Percentiles rank a stretch among this genome's conserved stretches.
phyloP scores from a whole-genome alignment of 2,797 vertebrate genomes.

The Acanthornis magna region DNA sequence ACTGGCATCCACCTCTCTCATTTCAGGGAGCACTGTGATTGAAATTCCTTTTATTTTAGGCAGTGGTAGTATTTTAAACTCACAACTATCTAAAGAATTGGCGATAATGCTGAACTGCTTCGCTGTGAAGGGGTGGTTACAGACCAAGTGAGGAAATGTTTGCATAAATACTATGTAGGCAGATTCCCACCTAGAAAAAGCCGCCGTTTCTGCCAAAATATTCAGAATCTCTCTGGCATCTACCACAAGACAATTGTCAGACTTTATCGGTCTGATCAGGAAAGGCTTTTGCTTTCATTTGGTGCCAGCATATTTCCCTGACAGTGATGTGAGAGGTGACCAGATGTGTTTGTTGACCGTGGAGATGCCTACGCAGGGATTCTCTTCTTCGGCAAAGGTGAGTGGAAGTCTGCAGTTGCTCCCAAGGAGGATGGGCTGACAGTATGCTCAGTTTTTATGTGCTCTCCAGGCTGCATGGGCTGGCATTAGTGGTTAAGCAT shows the following conservation, averaged over 20 bases:
- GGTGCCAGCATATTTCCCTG: background rate
- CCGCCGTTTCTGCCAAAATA: slow-evolving; percentile 28
- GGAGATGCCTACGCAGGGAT: background rate
- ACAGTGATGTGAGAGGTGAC: background rate
- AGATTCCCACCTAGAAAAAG: slow-evolving; percentile 63
- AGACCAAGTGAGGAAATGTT: slow-evolving; percentile 55
- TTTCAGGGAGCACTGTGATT: slow-evolving; percentile 14
- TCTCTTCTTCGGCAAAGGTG: background rate
- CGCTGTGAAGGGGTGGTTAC: slow-evolving; percentile 36
- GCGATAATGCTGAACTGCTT: background rate
- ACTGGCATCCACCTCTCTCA: slow-evolving; percentile 34
- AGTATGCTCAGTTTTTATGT: background rate
- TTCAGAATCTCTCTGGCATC: slow-evolving; percentile 44
- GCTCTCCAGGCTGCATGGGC: background rate
- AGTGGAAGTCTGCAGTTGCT: slow-evolving; percentile 6
- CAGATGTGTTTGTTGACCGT: background rate
- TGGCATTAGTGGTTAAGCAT: background rate
- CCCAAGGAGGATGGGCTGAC: background rate
- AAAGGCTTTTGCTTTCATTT: slow-evolving; percentile 30
- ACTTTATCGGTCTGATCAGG: background rate
- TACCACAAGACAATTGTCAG: slow-evolving; percentile 31
- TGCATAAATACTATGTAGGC: slow-evolving; percentile 60
- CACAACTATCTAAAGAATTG: slow-evolving; percentile 39
- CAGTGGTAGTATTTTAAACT: slow-evolving; percentile 48
- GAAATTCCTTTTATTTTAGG: slow-evolving; percentile 54